A percentile compares a stretch with the other conserved stretches of the same genome.
phyloP scores from a whole-genome alignment of 2,113 vertebrate species.

The Uropsilus gracilis region DNA sequence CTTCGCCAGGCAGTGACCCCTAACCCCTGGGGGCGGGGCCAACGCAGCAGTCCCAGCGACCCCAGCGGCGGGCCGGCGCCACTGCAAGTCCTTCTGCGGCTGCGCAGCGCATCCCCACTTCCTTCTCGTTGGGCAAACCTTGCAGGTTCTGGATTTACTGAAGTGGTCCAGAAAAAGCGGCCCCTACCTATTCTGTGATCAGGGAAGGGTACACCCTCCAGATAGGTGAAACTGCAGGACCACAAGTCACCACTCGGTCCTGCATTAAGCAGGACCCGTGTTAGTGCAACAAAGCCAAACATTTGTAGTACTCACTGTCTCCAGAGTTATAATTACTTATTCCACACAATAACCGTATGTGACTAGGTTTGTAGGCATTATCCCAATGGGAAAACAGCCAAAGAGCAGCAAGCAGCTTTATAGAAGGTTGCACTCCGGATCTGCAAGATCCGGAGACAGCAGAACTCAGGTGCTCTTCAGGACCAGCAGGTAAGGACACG shows the following conservation, averaged over 20 bases:
- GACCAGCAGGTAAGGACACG: neutral
- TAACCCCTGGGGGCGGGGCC: constrained; percentile 36
- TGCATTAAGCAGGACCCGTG: neutral
- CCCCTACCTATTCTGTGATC: accelerated
- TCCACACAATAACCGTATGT: neutral
- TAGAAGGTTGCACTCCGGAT: neutral
- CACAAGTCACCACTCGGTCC: neutral
- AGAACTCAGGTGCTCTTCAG: neutral
- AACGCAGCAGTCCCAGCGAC: neutral
- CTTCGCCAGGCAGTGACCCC: neutral
- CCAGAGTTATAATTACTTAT: neutral
- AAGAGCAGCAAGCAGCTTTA: neutral
- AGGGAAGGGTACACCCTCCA: neutral
- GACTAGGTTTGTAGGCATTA: neutral
- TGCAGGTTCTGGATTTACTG: accelerated
- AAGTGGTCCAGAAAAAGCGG: accelerated
- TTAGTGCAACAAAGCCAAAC: neutral
- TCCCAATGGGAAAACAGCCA: neutral
- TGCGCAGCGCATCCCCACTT: neutral
- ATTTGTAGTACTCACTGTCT: neutral
- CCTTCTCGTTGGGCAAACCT: accelerated
- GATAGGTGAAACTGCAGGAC: too few species aligned
- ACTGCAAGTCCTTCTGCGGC: neutral
- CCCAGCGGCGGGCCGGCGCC: neutral
- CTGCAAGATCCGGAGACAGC: neutral